A percentile compares a stretch with the other conserved stretches of the same genome.
Conservation (phyloP, 2,888 invertebrate genomes). For the Galerucella nymphaeae region DNA sequence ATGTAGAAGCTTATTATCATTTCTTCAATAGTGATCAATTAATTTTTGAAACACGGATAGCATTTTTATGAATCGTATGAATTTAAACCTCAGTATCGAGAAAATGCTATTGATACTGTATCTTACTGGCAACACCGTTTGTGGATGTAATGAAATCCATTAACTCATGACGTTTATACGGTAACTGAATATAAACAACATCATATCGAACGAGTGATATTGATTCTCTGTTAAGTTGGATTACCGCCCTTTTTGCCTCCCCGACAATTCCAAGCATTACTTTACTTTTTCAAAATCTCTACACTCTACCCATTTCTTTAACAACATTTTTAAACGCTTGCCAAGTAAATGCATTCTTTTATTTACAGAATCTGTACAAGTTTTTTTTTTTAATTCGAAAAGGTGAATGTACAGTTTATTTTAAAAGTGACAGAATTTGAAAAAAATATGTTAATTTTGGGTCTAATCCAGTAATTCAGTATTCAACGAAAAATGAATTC, state of each 20-base stretch:
- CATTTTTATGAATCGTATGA: too few species aligned
- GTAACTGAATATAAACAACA: conserved; percentile 51
- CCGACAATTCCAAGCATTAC: conserved; percentile 46
- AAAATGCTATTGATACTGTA: not conserved
- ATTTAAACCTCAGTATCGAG: too few species aligned
- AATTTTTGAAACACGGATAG: too few species aligned
- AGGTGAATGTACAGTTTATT: not conserved
- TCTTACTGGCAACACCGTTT: conserved; percentile 18
- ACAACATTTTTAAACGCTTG: conserved; percentile 36
- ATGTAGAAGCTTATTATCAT: too few species aligned
- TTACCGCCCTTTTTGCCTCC: conserved; percentile 49
- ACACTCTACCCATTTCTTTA: conserved; percentile 33
- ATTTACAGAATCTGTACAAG: conserved; percentile 4
- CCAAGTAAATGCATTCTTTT: conserved; percentile 23
- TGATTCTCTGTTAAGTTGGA: conserved; percentile 47
- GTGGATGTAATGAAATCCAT: conserved; percentile 50
- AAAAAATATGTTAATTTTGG: not conserved
- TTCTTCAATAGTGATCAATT: too few species aligned
- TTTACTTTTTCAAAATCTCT: conserved; percentile 43
- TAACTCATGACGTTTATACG: conserved; percentile 53
- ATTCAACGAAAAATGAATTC: too few species aligned
- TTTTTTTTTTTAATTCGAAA: not conserved
- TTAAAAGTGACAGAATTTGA: not conserved
- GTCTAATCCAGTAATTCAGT: not conserved
- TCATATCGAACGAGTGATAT: conserved; percentile 44